A percentile compares a stretch with the other conserved stretches of the same genome.
Conservation (phyloP, 2,797 vertebrate genomes). For the Zenarchopterus dispar region DNA sequence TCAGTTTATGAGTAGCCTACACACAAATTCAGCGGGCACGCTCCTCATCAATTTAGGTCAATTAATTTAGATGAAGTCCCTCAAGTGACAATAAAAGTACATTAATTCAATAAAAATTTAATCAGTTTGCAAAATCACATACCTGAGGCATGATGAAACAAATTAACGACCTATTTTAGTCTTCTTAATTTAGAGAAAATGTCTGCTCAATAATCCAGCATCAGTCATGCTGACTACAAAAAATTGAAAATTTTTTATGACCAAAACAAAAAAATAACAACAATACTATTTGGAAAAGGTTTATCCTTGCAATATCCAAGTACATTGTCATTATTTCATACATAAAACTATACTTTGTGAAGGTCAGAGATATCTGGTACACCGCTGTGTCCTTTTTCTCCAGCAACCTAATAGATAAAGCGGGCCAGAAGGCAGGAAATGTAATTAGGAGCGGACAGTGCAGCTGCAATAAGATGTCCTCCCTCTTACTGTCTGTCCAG, state of each 20-base stretch:
- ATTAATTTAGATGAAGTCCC: slow-evolving; percentile 45
- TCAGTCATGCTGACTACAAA: slow-evolving; percentile 30
- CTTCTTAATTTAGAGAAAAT: slow-evolving; percentile 32
- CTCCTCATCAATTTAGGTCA: slow-evolving; percentile 24
- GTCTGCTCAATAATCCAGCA: slow-evolving; percentile 18
- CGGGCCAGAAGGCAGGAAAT: slow-evolving; percentile 66
- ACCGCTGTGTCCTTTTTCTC: slow-evolving; percentile 24
- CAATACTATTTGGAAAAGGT: not conserved
- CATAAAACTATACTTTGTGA: not conserved
- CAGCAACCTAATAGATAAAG: slow-evolving; percentile 44
- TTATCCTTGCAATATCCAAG: not conserved
- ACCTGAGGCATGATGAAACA: slow-evolving; percentile 61
- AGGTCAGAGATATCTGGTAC: slow-evolving; percentile 9
- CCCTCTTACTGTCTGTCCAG: slow-evolving; percentile 51
- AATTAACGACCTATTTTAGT: slow-evolving; percentile 48
- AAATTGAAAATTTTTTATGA: slow-evolving; percentile 12
- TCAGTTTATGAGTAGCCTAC: slow-evolving; percentile 6
- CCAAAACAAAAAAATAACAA: not conserved
- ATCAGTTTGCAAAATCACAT: slow-evolving; percentile 52
- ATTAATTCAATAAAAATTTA: slow-evolving; percentile 47
- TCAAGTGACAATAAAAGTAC: slow-evolving; percentile 34
- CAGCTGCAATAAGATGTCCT: slow-evolving; percentile 63
- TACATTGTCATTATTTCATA: slow-evolving; percentile 4
- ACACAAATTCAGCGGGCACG: slow-evolving; percentile 3
- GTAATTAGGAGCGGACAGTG: slow-evolving; percentile 62